A percentile compares a stretch with the other conserved stretches of the same genome.
Evolutionary conservation across 2,797 vertebrate species (phyloP).

Genomic region (Tenualosa thibaudeaui): DNA sequence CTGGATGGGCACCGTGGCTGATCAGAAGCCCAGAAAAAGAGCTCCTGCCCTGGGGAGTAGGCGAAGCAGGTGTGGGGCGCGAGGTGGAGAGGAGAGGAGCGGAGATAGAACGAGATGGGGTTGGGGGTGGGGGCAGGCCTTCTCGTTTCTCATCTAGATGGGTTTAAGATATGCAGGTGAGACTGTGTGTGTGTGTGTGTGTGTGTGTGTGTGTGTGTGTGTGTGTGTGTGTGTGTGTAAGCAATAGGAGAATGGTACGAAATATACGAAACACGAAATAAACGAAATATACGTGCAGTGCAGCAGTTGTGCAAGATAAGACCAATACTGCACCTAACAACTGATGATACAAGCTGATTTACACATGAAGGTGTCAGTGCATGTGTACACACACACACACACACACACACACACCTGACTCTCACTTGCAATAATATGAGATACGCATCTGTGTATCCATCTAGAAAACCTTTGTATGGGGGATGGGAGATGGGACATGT

Average conservation of each 20-base stretch:
- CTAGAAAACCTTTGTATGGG: neutral
- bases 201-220: neutral
- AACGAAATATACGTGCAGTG: neutral
- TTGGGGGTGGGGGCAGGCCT: neutral
- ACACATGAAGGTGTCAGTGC: neutral
- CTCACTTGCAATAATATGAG: neutral
- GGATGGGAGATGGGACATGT: neutral
- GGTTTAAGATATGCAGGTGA: slow-evolving; percentile 16
- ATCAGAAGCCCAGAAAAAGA: slow-evolving; percentile 24
- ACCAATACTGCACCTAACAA: neutral
- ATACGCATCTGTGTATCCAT: neutral
- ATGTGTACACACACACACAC: neutral
- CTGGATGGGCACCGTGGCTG: slow-evolving; percentile 25
- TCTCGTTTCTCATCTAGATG: slow-evolving; percentile 37
- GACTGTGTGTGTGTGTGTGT: slow-evolving; percentile 7
- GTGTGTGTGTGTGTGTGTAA: neutral
- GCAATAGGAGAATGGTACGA: neutral
- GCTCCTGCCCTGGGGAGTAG: slow-evolving; percentile 9
- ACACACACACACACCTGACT: neutral
- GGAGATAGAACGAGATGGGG: neutral
- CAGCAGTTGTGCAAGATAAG: neutral
- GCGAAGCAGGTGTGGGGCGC: slow-evolving; percentile 20
- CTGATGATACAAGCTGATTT: neutral
- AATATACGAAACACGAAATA: too few relatives aligned
- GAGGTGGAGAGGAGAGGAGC: slow-evolving; percentile 5